Percentiles rank a stretch among this genome's conserved stretches.
Evolutionary conservation across 2,888 invertebrate genomes (phyloP).

Genomic region (Aphidoletes aphidimyza): DNA sequence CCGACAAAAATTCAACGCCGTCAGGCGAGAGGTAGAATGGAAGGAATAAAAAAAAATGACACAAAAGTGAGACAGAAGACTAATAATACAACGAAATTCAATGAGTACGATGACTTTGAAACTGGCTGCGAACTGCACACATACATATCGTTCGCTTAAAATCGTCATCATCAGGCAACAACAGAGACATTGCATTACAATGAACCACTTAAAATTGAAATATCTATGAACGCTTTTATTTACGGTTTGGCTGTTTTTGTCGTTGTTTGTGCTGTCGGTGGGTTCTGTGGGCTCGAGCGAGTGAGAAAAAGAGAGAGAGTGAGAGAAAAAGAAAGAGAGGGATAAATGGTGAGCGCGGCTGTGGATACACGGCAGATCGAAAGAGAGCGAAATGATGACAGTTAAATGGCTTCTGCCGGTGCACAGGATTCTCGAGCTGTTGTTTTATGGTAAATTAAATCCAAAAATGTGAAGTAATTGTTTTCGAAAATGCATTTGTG

Average conservation of each 20-base stretch:
- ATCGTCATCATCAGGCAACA: neutral
- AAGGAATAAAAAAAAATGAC: neutral
- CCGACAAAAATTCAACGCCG: neutral
- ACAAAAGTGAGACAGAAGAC: too few relatives aligned
- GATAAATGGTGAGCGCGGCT: neutral
- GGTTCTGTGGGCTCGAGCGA: too few relatives aligned
- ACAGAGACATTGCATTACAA: neutral
- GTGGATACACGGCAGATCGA: neutral
- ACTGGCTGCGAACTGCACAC: neutral
- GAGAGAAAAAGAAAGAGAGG: neutral
- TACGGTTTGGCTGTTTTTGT: conserved; percentile 47
- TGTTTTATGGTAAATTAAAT: conserved; percentile 53
- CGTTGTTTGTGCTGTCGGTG: conserved; percentile 18
- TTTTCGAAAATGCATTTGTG: conserved; percentile 43
- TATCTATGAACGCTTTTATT: conserved; percentile 39
- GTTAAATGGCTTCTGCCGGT: conserved; percentile 48
- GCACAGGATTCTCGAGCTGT: conserved; percentile 15
- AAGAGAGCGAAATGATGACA: conserved; percentile 34
- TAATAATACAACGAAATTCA: neutral
- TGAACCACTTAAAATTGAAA: conserved; percentile 49
- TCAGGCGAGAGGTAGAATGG: neutral
- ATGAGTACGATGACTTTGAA: conserved; percentile 44
- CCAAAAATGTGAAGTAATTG: conserved; percentile 53
- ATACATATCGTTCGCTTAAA: neutral
- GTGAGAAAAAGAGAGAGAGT: too few relatives aligned